phyloP scores from a whole-genome alignment of 2,797 vertebrate species.

The Mus minutoides region DNA sequence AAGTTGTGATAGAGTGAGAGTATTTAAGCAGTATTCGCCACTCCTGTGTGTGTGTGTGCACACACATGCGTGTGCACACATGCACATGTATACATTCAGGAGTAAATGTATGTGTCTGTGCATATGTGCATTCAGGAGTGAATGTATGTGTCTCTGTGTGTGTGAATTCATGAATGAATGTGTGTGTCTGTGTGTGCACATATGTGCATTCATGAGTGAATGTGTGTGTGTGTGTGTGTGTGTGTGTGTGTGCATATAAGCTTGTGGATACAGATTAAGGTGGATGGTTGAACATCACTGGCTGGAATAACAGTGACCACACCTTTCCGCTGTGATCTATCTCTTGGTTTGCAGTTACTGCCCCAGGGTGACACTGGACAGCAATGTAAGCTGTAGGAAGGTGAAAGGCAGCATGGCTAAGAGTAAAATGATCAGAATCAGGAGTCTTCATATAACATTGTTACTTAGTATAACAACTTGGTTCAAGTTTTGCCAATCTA shows the following conservation, averaged over 20 bases:
- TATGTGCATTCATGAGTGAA: neutral
- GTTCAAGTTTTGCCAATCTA: neutral
- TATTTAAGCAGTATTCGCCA: neutral
- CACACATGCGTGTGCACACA: neutral
- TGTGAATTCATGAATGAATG: neutral
- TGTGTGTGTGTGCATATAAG: neutral
- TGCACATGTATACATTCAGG: neutral
- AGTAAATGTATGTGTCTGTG: too few relatives aligned
- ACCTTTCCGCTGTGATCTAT: neutral
- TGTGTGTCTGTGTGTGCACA: neutral
- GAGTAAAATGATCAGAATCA: neutral
- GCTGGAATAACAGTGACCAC: neutral
- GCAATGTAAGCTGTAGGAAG: too few relatives aligned
- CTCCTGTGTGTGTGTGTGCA: neutral
- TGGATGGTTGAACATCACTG: neutral
- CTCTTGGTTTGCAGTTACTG: neutral
- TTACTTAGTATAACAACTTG: neutral
- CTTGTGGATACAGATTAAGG: neutral
- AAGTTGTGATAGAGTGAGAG: neutral
- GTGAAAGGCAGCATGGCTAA: neutral
- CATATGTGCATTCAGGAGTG: too few relatives aligned
- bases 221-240: too few relatives aligned
- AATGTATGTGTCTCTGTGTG: too few relatives aligned
- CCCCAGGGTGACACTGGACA: neutral
- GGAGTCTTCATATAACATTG: neutral